phyloP scores from a whole-genome alignment of 2,797 vertebrate species.

The Vespertilio murinus region DNA sequence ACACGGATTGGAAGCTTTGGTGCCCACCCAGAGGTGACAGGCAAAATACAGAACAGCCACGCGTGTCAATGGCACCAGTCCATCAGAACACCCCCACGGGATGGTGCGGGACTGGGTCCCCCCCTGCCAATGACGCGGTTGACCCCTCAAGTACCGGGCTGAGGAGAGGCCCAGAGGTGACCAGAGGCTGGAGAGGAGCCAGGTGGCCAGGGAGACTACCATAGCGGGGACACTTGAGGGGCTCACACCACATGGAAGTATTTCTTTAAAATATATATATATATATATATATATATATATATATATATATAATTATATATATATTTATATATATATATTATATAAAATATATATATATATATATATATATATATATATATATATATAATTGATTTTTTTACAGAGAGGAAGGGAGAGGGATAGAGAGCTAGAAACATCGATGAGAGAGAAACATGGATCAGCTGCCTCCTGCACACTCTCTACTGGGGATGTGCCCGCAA shows the following conservation, averaged over 20 bases:
- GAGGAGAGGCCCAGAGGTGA: background rate
- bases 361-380: no score
- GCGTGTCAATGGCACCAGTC: fast-evolving
- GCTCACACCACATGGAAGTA: background rate
- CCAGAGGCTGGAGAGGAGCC: background rate
- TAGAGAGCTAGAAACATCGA: no score
- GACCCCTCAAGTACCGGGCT: background rate
- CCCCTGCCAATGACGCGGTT: background rate
- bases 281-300: no score
- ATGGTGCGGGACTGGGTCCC: no score
- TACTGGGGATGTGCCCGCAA: no score
- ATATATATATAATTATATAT: no score
- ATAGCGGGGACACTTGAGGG: background rate
- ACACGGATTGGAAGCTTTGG: background rate
- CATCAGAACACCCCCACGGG: background rate
- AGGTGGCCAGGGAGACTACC: background rate
- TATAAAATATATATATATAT: no score
- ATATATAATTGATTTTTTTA: no score
- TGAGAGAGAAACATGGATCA: no score
- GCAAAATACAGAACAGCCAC: background rate
- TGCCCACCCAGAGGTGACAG: background rate
- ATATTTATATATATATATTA: no score
- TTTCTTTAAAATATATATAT: background rate
- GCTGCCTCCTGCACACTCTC: no score
- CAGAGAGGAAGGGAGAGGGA: no score